Evolutionary conservation across 92 coral and sea anemone genomes (phyloP), one percentile per base, ranked within the genome.

Genomic region (Nematostella vectensis): DNA sequence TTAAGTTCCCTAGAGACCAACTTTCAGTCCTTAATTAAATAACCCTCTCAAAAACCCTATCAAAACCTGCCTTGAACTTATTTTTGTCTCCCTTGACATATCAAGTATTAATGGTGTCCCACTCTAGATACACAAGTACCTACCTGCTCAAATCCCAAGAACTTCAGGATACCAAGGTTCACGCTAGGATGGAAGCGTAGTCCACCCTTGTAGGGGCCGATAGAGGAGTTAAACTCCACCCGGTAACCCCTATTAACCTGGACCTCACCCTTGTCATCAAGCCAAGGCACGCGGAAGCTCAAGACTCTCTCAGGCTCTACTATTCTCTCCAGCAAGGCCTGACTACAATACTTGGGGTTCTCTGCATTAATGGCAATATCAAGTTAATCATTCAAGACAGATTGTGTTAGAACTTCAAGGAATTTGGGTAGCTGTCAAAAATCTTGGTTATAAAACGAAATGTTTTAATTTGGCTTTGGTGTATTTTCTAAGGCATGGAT

Each of bases 191-290:
- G 94, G 57, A 84, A 84, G 25, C 94, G 77, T 16, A 84, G 87
- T 31, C 94, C 94, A 11, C 94, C 94, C 44, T 84, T 84, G 94
- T 84, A 84, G 16, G 94, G 94, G 20, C 94, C 94, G 37, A 84
- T 81, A 18, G 87, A 71, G 4, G 94, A 84, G 64, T 59, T 84
- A 58, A 84, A 84, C 77, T 84, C 55, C 1, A 84, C 75, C 10
- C 94, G 72, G 64, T 69, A 84, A 20, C 94, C 94, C 28, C 82
- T 76, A 63, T 84, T 84, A 8, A 84, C 80, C 2, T 79, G 83
- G 36, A 84, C 69, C 57, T 28, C 47, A 25, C 81, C 79, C 18
- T 74, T 79, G 60, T 84, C 94, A 47, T 84, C 94, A 25, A 44
- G 79, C 94, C 94, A 84, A 8, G 94, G 77, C 27, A 84, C 94